Evolutionary conservation across 1,140 invertebrate genomes (phyloP), one percentile per base, ranked within the genome.

Genomic region (Apis cerana): DNA sequence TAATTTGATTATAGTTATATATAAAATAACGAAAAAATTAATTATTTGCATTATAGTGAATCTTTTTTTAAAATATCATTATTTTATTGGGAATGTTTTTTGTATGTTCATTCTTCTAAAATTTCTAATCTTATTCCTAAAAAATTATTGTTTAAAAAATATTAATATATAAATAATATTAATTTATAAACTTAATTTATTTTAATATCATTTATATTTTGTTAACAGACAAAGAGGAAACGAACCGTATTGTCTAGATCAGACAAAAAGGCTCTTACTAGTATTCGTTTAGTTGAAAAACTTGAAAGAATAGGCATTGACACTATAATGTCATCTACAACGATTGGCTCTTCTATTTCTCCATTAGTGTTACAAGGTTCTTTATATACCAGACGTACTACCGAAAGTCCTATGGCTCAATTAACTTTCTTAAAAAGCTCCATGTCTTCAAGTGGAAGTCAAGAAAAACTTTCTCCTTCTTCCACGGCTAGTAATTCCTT

Each of bases 331-430:
- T 94, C 33, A 43, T 43, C 95, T 1, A 92, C 92, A 2, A 92
- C 91, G 15, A 83, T 91, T 10, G 87, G 89, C 11, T 89, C 94
- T n/a, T 93, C 94, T 43, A 93, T 95, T 12, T 94, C 95, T 2
- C 95, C 95, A 3, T 89, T 96, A 21, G 95, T 95, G 19, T 90
- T 96, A 13, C 95, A 96, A 70, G 95, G 95, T 56, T 92, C 93
- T 21, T 87, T 95, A 17, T 95, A 94, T 11, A 92, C 94, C 9
- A 94, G 95, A 1, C 95, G 95, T 27, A 94, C 94, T 2, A 93
- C 95, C 43, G 93, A 92, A 9, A 97, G 97, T 91, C 97, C 97
- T 8, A 96, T 97, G 95, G 95, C 96, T 77, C 96, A 97, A 92
- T 89, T 97, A 83, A 97, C 96, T 52, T 97, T 96, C 89, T 92